Base-by-base conservation (phyloP, 2,113 vertebrate species). In the Panthera leo region DNA sequence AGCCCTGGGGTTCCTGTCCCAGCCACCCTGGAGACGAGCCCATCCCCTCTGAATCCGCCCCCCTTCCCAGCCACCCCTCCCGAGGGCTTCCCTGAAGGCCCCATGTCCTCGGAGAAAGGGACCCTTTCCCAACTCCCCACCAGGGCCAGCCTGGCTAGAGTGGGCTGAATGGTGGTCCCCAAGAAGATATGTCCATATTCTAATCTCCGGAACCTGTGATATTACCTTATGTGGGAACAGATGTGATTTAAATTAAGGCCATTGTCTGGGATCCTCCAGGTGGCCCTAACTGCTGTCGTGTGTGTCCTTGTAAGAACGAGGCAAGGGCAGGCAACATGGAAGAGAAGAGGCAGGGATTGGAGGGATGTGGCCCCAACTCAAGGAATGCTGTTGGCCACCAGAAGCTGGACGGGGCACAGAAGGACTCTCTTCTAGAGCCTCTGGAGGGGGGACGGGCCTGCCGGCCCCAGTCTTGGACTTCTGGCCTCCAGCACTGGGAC, bases 31-130 rank as follows among this genome's bases (percentile, higher is more conserved):
- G 18, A 91, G 58, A 45, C 36, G 36, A 55, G 34, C 13, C 70
- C 31, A 0, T 79, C 31, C 76, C 23, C 61, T 78, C 88, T 79
- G 82, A 70, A 36, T 63, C 21, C 34, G 19, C 23, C 29, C 48
- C 7, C 8, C 14, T 5, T 31, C 31, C 4, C 14, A 3, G 27
- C 48, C 12, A 36, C 9, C 13, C 45, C 8, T 39, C 48, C 15
- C 0, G 3, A 58, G 25, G 23, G 7, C 63, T 5, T 51, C 39
- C 87, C 23, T 0, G 12, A 36, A 4, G 8, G 42, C 3, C 19
- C 8, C 55, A 34, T 3, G 4, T 7, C 70, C 19, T 68, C 4
- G 31, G 12, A 55, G 58, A 58, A 82, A 63, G 25, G 15, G 48
- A 19, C 36, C 14, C 25, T 27, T 25, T 84, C 34, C 71, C 61